Conservation (phyloP, 2,888 invertebrate species). For the Helleia helle region DNA sequence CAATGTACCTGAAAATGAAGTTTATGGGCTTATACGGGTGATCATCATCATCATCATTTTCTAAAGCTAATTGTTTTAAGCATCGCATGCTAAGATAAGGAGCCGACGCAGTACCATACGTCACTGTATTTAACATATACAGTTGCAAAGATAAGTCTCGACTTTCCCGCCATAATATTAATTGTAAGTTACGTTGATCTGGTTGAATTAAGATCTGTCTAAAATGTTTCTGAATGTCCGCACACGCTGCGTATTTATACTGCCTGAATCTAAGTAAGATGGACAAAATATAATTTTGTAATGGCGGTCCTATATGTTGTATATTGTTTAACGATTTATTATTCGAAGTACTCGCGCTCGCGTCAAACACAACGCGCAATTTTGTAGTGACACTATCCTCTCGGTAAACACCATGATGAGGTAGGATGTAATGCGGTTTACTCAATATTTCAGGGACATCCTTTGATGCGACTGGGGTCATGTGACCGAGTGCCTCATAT, state of each 20-base stretch:
- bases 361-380: constrained; percentile 19
- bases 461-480: constrained; percentile 4
- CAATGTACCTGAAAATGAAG: no score
- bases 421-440: constrained; percentile 14
- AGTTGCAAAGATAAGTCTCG: no score
- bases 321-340: constrained; percentile 15
- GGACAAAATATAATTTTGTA: constrained; percentile 21
- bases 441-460: no score
- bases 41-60: no score
- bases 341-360: constrained; percentile 9
- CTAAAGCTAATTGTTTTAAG: no score
- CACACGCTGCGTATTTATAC: constrained; percentile 19
- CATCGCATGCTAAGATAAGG: no score
- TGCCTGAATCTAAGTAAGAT: constrained; percentile 25
- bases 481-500: constrained; percentile 16
- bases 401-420: constrained; percentile 21
- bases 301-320: constrained; percentile 22
- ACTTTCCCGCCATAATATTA: constrained; percentile 34
- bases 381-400: constrained; percentile 18
- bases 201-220: constrained; percentile 10
- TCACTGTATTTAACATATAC: no score
- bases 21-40: no score
- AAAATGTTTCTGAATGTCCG: constrained; percentile 24
- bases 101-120: no score
- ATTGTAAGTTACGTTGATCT: constrained; percentile 19